These are phyloP conservation scores for Trichomalopsis sarcophagae DNA, from an alignment of 1,140 invertebrate species.

Conservation along the genomic window DNA sequence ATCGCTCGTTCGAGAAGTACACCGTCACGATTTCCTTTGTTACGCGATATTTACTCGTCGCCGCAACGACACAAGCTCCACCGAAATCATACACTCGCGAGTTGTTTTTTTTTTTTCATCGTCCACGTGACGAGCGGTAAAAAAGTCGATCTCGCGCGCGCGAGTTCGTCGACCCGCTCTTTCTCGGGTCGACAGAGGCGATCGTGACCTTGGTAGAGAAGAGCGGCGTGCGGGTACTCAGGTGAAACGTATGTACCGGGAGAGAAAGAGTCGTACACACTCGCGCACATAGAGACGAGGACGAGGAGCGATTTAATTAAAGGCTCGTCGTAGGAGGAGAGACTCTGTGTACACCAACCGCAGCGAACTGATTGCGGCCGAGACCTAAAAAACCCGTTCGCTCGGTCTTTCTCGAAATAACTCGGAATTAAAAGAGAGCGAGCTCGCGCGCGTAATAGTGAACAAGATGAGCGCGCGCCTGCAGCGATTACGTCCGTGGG, in stretches of 20 bases:
- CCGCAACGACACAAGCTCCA: too few species aligned
- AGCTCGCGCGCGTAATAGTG: slow-evolving; percentile 19
- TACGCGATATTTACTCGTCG: not conserved
- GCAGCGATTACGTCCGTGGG: slow-evolving; percentile 45
- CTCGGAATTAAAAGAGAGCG: not conserved
- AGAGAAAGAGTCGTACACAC: not conserved
- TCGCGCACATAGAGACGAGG: not conserved
- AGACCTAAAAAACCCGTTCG: not conserved
- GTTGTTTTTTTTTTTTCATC: not conserved
- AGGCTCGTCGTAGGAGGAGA: not conserved
- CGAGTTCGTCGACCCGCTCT: not conserved
- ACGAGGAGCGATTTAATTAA: slow-evolving; percentile 27
- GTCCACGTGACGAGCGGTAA: not conserved
- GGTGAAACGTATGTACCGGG: slow-evolving; percentile 58
- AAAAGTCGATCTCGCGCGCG: not conserved
- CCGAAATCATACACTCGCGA: not conserved
- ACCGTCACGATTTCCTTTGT: not conserved
- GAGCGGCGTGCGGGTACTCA: slow-evolving; percentile 50
- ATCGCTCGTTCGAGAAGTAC: not conserved
- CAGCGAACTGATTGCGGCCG: too few species aligned
- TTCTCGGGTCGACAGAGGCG: slow-evolving; percentile 43
- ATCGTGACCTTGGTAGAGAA: slow-evolving; percentile 67
- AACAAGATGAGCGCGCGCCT: slow-evolving; percentile 9
- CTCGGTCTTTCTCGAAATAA: not conserved
- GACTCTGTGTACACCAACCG: too few species aligned